Percentiles rank a stretch among this genome's conserved stretches.
These are phyloP conservation scores for Drosophila flavopinicola DNA, from an alignment of 2,888 invertebrate species.

Conservation along the genomic window DNA sequence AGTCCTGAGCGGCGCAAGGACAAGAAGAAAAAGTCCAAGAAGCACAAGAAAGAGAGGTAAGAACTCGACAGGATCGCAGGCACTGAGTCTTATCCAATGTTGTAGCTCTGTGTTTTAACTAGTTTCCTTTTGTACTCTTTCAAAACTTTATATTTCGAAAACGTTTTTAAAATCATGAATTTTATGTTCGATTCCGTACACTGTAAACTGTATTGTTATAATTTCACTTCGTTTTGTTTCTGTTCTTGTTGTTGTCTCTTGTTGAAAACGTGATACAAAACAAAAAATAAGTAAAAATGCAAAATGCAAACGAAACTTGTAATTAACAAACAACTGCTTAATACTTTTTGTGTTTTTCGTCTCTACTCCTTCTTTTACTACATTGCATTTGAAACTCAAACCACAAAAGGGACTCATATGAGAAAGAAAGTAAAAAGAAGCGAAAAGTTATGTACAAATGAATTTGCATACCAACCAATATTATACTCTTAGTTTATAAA, in stretches of 20 bases:
- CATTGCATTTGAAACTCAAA: slow-evolving; percentile 75
- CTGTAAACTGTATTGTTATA: slow-evolving; percentile 16
- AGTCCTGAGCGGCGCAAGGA: slow-evolving; percentile 90
- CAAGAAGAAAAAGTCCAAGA: slow-evolving; percentile 92
- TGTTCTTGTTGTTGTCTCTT: slow-evolving; percentile 24
- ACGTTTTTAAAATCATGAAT: slow-evolving; percentile 18
- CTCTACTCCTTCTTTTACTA: slow-evolving; percentile 83
- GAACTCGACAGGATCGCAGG: slow-evolving; percentile 57
- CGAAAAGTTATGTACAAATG: slow-evolving; percentile 80
- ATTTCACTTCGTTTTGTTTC: slow-evolving; percentile 10
- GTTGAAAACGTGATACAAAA: slow-evolving; percentile 19
- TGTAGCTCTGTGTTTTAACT: slow-evolving; percentile 56
- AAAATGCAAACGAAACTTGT: slow-evolving; percentile 64
- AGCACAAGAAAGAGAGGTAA: slow-evolving; percentile 90
- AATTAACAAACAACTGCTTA: slow-evolving; percentile 79
- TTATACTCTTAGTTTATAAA: slow-evolving; percentile 66
- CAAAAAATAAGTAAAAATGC: slow-evolving; percentile 25
- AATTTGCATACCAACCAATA: slow-evolving; percentile 45
- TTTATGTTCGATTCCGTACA: slow-evolving; percentile 20
- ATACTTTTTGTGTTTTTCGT: slow-evolving; percentile 81
- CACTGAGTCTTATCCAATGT: slow-evolving; percentile 16
- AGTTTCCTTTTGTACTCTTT: slow-evolving; percentile 40
- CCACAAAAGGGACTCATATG: slow-evolving; percentile 82
- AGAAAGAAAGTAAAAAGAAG: slow-evolving; percentile 83
- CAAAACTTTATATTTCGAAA: slow-evolving; percentile 32